These are phyloP conservation scores for Sebastes trivittatus DNA, from an alignment of 2,797 vertebrate species.

Conservation along the genomic window DNA sequence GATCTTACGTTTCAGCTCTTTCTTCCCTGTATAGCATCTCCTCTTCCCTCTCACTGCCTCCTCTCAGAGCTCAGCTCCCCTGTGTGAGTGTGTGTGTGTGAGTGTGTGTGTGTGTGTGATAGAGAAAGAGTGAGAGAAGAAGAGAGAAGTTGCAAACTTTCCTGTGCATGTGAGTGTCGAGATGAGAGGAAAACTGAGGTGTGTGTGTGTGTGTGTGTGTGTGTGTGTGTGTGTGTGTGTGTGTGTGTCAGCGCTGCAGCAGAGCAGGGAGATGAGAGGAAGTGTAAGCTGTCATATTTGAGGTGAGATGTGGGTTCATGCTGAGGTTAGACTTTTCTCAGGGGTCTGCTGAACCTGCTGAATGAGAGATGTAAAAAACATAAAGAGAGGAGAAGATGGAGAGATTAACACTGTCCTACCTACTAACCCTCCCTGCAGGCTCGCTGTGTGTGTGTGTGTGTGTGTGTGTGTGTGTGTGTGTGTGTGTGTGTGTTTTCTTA, in stretches of 20 bases:
- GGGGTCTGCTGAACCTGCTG: constrained; percentile 72
- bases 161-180: constrained; percentile 38
- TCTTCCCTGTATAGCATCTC: constrained; percentile 36
- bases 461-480: neutral
- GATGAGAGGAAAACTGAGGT: constrained; percentile 62
- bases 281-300: constrained; percentile 80
- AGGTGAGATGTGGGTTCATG: constrained; percentile 76
- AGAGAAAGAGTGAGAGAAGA: constrained; percentile 3
- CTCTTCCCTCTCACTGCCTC: constrained; percentile 20
- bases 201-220: constrained; percentile 28
- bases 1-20: constrained; percentile 69
- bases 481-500: neutral
- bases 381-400: constrained; percentile 46
- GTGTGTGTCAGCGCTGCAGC: constrained; percentile 40
- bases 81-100: constrained; percentile 30
- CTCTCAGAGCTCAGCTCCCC: constrained; percentile 54
- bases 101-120: constrained; percentile 12
- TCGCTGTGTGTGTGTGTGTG: neutral
- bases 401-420: constrained; percentile 68
- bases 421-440: constrained; percentile 10
- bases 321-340: constrained; percentile 80
- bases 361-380: constrained; percentile 59
- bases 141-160: constrained; percentile 59
- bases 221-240: constrained; percentile 16
- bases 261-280: constrained; percentile 66